Evolutionary conservation across 2,113 vertebrate species (phyloP), one percentile per base, ranked within the genome.

Genomic region (Hyaena hyaena): DNA sequence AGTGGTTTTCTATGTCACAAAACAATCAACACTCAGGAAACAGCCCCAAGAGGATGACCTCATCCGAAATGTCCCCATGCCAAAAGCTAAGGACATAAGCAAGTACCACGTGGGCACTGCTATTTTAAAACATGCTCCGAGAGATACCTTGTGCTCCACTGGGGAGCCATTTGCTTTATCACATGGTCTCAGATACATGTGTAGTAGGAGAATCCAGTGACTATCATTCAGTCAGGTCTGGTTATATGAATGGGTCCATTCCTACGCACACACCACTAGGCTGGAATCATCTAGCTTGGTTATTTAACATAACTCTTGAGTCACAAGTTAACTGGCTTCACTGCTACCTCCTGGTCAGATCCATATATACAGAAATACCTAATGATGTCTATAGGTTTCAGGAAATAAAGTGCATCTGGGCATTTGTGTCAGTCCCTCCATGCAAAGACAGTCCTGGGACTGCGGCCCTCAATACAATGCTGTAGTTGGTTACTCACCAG

Each of bases 21-120:
- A 97, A 86, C 21, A 79, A 93, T 90, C 96, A 81, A 71, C 16
- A 28, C 39, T 97, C 92, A 97, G 93, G 93, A 98, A 98, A 93
- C 50, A 77, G 73, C 61, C 93, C 92, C 2, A 93, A 96, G 93
- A n/a, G 53, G 77, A 97, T 88, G 86, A 98, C 97, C 0, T 98
- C 81, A 98, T 97, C 84, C 79, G 45, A 0, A 55, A 48, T 69
- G 92, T 48, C 96, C 95, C 1, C 14, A 39, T 73, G 96, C 74
- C 98, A 96, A 97, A 97, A 96, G 73, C 82, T 69, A 93, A 95
- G 77, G 50, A 92, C 61, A 96, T 24, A 92, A 97, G 93, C 1
- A 48, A 77, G 31, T 48, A 97, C 93, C n/a, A 35, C 1, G 90
- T 43, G 83, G 97, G 94, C 97, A 48, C 81, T 31, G 45, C 23